Base-by-base conservation (phyloP, 2,888 invertebrate species). In the Ectemnius continuus region DNA sequence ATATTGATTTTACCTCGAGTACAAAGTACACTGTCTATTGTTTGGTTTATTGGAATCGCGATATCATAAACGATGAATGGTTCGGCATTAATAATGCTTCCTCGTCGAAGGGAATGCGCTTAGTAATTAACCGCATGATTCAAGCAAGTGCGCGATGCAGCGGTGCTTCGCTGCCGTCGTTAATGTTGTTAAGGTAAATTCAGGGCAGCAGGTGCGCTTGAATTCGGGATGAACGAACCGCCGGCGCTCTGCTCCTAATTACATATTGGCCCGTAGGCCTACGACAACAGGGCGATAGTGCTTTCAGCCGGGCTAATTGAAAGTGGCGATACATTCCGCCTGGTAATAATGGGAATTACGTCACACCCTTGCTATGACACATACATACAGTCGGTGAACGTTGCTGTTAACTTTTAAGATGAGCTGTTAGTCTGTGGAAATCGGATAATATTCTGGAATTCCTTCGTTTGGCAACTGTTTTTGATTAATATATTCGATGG, bases 341-440 rank as follows among this genome's bases (percentile, higher is more conserved):
- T 59, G n/a, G 65, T 73, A 80, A 77, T 70, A 65, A 70, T 76
- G 61, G 60, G 75, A 79, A 76, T 36, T 36, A 36, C 36, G 36
- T 8, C 36, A 23, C 36, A 2, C 4, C 5, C 28, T 36, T 36
- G 11, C 4, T 36, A 6, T 36, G 36, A 36, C 36, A 1, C 36
- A 36, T 36, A 1, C 36, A 36, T 36, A 36, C 36, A 23, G 23
- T 3, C 3, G 3, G 23, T 23, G 23, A 23, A 23, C 23, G 3
- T 2, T 23, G 23, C 23, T 23, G 23, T 23, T 23, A 23, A 23
- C 23, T 23, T 23, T 23, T 23, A 23, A 23, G 23, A 23, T 23
- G 23, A 23, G 2, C 23, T 23, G 23, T 23, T 23, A 23, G 23
- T 23, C 23, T 23, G 3, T 23, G 1, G 3, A 23, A 23, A 2